Evolutionary conservation across 1,140 invertebrate genomes (phyloP).

Genomic region (Leptinotarsa undecemlineata): DNA sequence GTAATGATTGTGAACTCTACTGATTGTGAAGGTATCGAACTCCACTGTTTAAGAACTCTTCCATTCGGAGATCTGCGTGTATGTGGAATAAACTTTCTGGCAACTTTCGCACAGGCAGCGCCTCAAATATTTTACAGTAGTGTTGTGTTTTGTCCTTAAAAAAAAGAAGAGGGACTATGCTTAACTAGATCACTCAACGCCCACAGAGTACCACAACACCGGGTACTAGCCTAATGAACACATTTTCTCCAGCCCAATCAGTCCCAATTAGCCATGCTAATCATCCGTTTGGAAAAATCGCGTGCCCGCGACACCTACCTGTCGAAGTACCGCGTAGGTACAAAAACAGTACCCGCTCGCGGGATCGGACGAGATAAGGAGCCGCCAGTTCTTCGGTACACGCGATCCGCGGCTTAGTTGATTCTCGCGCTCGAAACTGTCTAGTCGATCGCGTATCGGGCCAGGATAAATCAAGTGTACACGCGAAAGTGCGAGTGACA

Average conservation of each 20-base stretch:
- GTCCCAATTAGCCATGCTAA: slow-evolving; percentile 5
- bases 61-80: too few species aligned
- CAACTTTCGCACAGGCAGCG: too few species aligned
- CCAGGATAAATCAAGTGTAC: not conserved
- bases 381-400: not conserved
- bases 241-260: not conserved
- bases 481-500: not conserved
- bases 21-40: too few species aligned
- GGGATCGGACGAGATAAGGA: not conserved
- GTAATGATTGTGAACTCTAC: too few species aligned
- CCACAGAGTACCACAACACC: too few species aligned
- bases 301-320: not conserved
- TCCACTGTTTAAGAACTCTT: too few species aligned
- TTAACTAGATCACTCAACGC: too few species aligned
- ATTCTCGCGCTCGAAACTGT: not conserved
- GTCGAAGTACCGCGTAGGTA: not conserved
- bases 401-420: not conserved
- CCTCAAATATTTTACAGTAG: too few species aligned
- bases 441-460: not conserved
- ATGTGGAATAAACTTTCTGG: too few species aligned
- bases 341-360: not conserved
- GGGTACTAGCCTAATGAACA: not conserved
- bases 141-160: too few species aligned
- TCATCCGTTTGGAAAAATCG: not conserved
- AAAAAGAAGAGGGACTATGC: too few species aligned